Percentiles rank a stretch among this genome's conserved stretches.
Conservation (phyloP, 1,140 invertebrate genomes). For the Bilobella aurantiaca region DNA sequence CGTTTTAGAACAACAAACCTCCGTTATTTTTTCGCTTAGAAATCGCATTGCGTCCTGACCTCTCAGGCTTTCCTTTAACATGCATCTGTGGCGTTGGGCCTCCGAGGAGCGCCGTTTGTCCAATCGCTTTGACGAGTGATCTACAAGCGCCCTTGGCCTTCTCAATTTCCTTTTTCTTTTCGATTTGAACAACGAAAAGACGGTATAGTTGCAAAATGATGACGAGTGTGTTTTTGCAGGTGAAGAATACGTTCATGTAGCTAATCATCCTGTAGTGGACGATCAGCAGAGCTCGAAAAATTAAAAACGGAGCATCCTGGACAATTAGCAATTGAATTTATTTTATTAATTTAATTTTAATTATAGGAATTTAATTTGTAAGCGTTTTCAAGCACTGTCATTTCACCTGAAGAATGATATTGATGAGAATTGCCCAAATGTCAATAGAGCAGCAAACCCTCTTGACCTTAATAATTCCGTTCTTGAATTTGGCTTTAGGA, state of each 20-base stretch:
- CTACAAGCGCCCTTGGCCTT: constrained; percentile 41
- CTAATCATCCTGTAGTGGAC: constrained; percentile 74
- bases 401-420: constrained; percentile 40
- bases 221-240: constrained; percentile 76
- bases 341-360: constrained; percentile 2
- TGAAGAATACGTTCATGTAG: constrained; percentile 88
- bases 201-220: constrained; percentile 74
- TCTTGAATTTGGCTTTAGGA: constrained; percentile 24
- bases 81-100: not conserved
- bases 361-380: not conserved
- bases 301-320: constrained; percentile 69
- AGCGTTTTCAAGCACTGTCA: not conserved
- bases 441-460: constrained; percentile 66
- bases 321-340: constrained; percentile 22
- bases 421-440: constrained; percentile 56
- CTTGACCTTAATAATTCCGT: constrained; percentile 36
- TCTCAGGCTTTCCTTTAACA: not conserved
- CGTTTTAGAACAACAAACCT: no score
- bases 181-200: constrained; percentile 64
- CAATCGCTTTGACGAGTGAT: constrained; percentile 37
- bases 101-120: constrained; percentile 30
- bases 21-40: no score
- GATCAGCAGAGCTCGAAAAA: constrained; percentile 69
- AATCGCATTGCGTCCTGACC: not conserved
- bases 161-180: constrained; percentile 48